phyloP scores from a whole-genome alignment of 1,140 invertebrate genomes.

The Arion vulgaris region DNA sequence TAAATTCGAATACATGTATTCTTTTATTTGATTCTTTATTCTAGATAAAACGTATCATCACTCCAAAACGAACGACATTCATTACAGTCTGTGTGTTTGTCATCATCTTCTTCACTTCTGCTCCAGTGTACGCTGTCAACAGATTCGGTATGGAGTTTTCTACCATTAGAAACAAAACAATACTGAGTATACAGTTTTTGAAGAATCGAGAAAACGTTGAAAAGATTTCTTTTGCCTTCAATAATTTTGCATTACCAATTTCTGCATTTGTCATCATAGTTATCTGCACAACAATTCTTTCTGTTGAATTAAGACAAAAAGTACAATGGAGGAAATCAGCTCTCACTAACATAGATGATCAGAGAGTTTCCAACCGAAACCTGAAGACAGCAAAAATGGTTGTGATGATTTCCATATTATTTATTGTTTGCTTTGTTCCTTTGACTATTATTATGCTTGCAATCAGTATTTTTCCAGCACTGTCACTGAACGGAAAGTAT shows the following conservation, averaged over 20 bases:
- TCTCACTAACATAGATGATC: too few relatives aligned
- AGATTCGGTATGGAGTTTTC: background rate
- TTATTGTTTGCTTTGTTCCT: background rate
- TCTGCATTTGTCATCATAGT: background rate
- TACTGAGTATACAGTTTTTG: background rate
- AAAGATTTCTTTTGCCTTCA: background rate
- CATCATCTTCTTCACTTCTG: background rate
- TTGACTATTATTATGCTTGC: background rate
- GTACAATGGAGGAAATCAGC: background rate
- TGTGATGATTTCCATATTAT: background rate
- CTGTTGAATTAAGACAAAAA: background rate
- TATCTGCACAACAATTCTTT: slow-evolving; percentile 1
- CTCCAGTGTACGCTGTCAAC: background rate
- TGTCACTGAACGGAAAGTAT: background rate
- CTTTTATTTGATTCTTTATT: too few relatives aligned
- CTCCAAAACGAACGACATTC: too few relatives aligned
- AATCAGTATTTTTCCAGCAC: background rate
- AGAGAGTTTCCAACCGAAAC: background rate
- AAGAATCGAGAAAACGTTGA: background rate
- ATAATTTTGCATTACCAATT: background rate
- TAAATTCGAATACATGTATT: too few relatives aligned
- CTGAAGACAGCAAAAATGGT: background rate
- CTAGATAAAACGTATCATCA: too few relatives aligned
- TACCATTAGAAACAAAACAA: background rate
- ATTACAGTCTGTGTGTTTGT: background rate